Evolutionary conservation across 2,888 invertebrate species (phyloP), one percentile per base, ranked within the genome.

Genomic region (Erynnis tages): DNA sequence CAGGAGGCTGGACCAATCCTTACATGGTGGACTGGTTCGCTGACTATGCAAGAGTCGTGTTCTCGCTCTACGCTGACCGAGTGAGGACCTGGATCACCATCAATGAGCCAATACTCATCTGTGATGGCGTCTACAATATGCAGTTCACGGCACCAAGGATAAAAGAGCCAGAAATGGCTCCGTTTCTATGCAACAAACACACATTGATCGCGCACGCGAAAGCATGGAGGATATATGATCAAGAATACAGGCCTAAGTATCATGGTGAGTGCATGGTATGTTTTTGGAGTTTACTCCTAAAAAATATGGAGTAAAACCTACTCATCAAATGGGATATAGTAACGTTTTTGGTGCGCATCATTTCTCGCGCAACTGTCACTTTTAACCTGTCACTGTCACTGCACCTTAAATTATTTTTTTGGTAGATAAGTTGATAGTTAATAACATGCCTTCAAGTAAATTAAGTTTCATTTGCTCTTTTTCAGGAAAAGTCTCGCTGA

Each of bases 31-130:
- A 92, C n/a, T 88, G 92, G 74, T 93, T 92, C 61, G 84, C 74
- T n/a, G 91, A 92, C 63, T 94, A 91, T 65, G 92, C 93, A 0
- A 82, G 88, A 11, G 63, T 93, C 0, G 72, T 90, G 0, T 91
- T 87, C 66, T 78, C 82, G 1, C 79, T 91, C 56, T 93, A 84
- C 59, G 93, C 91, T 0, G 91, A 91, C 61, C 88, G 92, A 11
- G 92, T 94, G 1, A 91, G 90, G 69, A 75, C 84, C 30, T 95
- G 94, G 94, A 87, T 93, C 0, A 95, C 95, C 0, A 89, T 95
- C 50, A 95, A 95, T 69, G 95, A 95, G 63, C 94, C 94, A 0
- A 68, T 73, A 14, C 57, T 79, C 1, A 60, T 86, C 2, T 90
- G 91, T 54, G 78, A 81, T 8, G 49, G 55, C 0, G 73, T 76